phyloP scores from a whole-genome alignment of 2,113 vertebrate genomes.

The Paraplagusia blochii region DNA sequence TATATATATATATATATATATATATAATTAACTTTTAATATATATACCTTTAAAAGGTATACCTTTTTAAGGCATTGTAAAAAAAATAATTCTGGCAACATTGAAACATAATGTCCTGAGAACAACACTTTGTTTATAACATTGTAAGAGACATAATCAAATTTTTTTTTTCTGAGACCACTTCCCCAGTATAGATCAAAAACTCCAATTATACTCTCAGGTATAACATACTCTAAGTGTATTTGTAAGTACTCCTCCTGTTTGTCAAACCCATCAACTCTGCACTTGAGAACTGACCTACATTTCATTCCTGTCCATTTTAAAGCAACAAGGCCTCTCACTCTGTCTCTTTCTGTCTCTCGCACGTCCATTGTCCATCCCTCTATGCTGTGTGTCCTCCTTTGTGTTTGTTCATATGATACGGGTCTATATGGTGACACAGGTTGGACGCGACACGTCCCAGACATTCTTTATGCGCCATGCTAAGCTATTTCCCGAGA shows the following conservation, averaged over 20 bases:
- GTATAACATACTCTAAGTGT: no score
- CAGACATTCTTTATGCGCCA: conserved; percentile 45
- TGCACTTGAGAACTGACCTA: conserved; percentile 49
- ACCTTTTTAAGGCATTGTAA: no score
- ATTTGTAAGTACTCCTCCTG: background rate
- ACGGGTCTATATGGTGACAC: conserved; percentile 60
- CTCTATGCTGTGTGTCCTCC: conserved; percentile 24
- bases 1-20: no score
- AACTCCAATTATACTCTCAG: no score
- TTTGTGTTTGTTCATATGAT: conserved; percentile 47
- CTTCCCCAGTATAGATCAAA: no score
- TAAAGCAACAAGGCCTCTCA: conserved; percentile 21
- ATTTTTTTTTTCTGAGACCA: no score
- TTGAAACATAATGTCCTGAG: no score
- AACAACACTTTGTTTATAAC: no score
- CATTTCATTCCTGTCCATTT: conserved; percentile 32
- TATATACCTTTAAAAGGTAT: no score
- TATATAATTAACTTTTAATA: no score
- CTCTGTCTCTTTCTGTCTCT: conserved; percentile 1
- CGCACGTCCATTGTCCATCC: conserved; percentile 15
- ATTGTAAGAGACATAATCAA: no score
- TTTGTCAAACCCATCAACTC: conserved; percentile 38
- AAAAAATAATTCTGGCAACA: no score
- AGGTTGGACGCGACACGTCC: conserved; percentile 60
- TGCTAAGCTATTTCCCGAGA: conserved; percentile 64